These are phyloP conservation scores for Euura lappo DNA, from an alignment of 1,140 invertebrate species.

Conservation along the genomic window DNA sequence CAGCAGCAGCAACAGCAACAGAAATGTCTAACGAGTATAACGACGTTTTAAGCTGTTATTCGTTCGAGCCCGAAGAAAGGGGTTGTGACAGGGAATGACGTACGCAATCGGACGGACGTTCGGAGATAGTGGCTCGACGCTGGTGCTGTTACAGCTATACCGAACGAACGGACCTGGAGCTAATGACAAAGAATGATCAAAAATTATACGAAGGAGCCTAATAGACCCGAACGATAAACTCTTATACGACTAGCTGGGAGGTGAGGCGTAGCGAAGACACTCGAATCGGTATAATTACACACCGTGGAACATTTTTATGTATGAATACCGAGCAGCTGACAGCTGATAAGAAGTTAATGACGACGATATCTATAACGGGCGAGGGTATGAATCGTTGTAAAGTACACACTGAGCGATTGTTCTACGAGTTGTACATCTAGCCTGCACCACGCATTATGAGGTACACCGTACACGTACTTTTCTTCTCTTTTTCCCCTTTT, in stretches of 20 bases:
- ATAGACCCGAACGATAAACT: too few species aligned
- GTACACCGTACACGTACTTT: too few species aligned
- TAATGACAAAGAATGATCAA: background rate
- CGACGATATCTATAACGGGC: background rate
- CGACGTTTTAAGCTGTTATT: background rate
- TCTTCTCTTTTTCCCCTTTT: too few species aligned
- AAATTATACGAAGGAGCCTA: background rate
- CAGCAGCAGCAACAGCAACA: background rate
- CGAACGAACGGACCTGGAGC: background rate
- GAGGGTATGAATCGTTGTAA: background rate
- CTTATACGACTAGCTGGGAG: too few species aligned
- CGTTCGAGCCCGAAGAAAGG: background rate
- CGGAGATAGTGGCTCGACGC: background rate
- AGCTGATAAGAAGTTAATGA: conserved; percentile 1
- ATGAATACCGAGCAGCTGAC: background rate
- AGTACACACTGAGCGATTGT: background rate
- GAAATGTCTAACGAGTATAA: background rate
- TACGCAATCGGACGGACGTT: background rate
- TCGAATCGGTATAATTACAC: too few species aligned
- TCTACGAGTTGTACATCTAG: background rate
- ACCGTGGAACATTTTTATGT: too few species aligned
- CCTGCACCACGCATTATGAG: too few species aligned
- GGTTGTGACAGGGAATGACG: background rate
- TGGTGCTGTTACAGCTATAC: too few species aligned
- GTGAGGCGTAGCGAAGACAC: too few species aligned